Conservation (phyloP, 1,140 invertebrate species). For the Ericerus pela region DNA sequence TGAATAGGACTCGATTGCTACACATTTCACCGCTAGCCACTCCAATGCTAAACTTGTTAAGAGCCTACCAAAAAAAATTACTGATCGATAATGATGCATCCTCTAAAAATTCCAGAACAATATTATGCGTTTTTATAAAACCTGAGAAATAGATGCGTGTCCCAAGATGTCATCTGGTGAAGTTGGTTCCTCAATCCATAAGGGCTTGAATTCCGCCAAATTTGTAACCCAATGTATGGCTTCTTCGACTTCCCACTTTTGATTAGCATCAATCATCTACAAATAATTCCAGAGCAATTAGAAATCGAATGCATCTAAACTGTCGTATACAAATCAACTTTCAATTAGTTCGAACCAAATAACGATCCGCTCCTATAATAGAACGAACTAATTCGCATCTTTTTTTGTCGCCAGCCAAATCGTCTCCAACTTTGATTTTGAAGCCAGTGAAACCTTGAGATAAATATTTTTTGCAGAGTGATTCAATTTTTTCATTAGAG, state of each 20-base stretch:
- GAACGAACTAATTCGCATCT: constrained; percentile 53
- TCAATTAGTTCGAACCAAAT: constrained; percentile 39
- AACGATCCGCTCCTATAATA: constrained; percentile 56
- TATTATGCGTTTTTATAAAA: constrained; percentile 27
- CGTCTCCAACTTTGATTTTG: constrained; percentile 78
- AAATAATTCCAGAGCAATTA: constrained; percentile 15
- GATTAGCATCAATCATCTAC: constrained; percentile 83
- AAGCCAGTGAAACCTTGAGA: constrained; percentile 61
- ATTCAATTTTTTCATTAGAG: constrained; percentile 45
- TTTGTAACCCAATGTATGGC: constrained; percentile 74
- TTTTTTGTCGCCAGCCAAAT: constrained; percentile 59
- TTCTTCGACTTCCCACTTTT: constrained; percentile 72
- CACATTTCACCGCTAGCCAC: constrained; percentile 87
- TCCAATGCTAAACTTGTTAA: constrained; percentile 53
- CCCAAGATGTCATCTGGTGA: constrained; percentile 80
- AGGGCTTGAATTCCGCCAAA: constrained; percentile 51
- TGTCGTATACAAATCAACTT: constrained; percentile 5
- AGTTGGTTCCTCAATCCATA: constrained; percentile 90
- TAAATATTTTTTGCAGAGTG: constrained; percentile 56
- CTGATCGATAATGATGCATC: not conserved
- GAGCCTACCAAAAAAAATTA: constrained; percentile 29
- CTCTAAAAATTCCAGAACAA: not conserved
- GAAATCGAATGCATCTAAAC: not conserved
- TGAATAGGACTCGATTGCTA: constrained; percentile 80
- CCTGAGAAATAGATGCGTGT: constrained; percentile 56